These are phyloP conservation scores for Procavia capensis DNA, from an alignment of 2,113 vertebrate species.

Conservation along the genomic window DNA sequence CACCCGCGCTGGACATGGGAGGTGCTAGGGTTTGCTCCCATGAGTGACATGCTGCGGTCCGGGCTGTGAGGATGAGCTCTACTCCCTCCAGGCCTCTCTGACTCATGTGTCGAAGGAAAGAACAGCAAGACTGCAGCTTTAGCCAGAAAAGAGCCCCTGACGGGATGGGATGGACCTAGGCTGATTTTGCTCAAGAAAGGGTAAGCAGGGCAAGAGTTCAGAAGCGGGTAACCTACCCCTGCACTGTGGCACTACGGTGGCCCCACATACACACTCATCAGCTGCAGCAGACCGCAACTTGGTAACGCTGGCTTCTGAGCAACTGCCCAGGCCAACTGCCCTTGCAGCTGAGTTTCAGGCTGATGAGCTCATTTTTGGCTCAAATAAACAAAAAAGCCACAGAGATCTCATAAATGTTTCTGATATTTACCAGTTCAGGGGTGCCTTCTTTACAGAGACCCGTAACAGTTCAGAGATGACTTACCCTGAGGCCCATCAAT, in stretches of 20 bases:
- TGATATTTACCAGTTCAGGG: background rate
- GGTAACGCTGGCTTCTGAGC: background rate
- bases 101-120: slow-evolving; percentile 76
- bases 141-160: slow-evolving; percentile 28
- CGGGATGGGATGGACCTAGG: slow-evolving; percentile 60
- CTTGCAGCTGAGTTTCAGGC: background rate
- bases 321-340: background rate
- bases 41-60: too few relatives aligned
- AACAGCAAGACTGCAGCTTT: slow-evolving; percentile 55
- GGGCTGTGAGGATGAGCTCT: background rate
- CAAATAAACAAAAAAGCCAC: background rate
- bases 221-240: background rate
- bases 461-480: background rate
- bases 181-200: slow-evolving; percentile 61
- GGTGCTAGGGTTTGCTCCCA: background rate
- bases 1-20: too few relatives aligned
- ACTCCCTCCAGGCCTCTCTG: background rate
- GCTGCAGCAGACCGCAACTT: background rate
- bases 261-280: background rate
- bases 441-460: background rate
- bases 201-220: background rate
- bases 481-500: background rate
- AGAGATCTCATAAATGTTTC: background rate
- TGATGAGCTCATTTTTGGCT: background rate
- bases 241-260: background rate